Evolutionary conservation across 2,888 invertebrate genomes (phyloP).

Genomic region (Agrilus biguttatus): DNA sequence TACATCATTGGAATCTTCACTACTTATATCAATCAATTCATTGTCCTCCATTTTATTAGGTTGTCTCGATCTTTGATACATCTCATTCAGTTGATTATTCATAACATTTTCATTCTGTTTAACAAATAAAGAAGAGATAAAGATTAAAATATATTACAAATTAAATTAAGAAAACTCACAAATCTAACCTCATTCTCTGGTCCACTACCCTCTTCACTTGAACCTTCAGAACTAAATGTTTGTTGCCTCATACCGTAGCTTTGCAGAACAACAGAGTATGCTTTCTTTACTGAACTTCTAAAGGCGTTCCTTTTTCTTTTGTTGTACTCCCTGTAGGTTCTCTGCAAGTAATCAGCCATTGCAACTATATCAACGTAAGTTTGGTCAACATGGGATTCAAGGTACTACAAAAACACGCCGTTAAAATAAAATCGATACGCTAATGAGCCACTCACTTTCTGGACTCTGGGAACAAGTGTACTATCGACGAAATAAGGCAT

Average conservation of each 20-base stretch:
- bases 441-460: conserved; percentile 27
- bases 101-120: conserved; percentile 15
- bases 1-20: conserved; percentile 52
- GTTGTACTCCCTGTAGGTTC: conserved; percentile 61
- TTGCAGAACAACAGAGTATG: conserved; percentile 57
- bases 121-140: background rate
- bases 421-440: background rate
- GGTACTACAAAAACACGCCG: conserved; percentile 39
- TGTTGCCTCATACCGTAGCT: conserved; percentile 42
- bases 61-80: conserved; percentile 31
- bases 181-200: conserved; percentile 26
- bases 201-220: conserved; percentile 37
- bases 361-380: conserved; percentile 69
- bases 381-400: conserved; percentile 67
- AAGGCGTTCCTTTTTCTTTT: conserved; percentile 71
- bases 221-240: conserved; percentile 40
- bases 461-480: conserved; percentile 34
- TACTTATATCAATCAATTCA: conserved; percentile 67
- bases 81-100: conserved; percentile 31
- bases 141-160: background rate
- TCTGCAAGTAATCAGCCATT: conserved; percentile 69
- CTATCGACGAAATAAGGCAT: conserved; percentile 30
- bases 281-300: conserved; percentile 59
- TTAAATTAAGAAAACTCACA: conserved; percentile 23
- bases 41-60: conserved; percentile 40